Evolutionary conservation across 2,797 vertebrate genomes (phyloP).

Genomic region (Coracias cyanogaster): DNA sequence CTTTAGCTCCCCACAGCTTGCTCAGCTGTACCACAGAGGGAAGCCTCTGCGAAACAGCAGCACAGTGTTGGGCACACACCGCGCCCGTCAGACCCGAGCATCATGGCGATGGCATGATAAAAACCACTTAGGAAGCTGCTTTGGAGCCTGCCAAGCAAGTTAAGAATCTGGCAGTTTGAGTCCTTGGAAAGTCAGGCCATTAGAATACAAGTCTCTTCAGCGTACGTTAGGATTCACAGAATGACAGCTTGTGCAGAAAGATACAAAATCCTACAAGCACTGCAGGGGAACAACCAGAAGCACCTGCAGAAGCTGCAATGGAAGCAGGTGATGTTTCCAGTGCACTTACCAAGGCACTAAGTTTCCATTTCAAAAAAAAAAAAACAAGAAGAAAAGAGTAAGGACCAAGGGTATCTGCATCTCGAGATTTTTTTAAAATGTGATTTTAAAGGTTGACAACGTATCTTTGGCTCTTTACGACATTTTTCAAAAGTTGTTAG

Average conservation of each 20-base stretch:
- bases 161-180: background rate
- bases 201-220: background rate
- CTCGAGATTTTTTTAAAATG: background rate
- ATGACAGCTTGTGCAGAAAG: background rate
- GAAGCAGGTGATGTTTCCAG: background rate
- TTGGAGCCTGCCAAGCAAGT: background rate
- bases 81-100: fast-evolving
- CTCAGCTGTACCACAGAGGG: background rate
- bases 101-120: fast-evolving
- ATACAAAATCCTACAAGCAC: fast-evolving
- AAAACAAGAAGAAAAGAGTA: background rate
- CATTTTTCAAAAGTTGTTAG: background rate
- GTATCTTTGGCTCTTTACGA: slow-evolving; percentile 24
- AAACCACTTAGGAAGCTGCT: fast-evolving
- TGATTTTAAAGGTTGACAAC: background rate
- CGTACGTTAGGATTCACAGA: fast-evolving
- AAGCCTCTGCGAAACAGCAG: background rate
- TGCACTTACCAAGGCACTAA: slow-evolving; percentile 55
- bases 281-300: background rate
- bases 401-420: background rate
- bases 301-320: background rate
- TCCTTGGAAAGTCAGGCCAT: background rate
- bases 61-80: fast-evolving
- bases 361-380: background rate
- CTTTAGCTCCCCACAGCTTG: background rate